Percentiles rank a stretch among this genome's conserved stretches.
Evolutionary conservation across 1,140 invertebrate genomes (phyloP).

Genomic region (Tetragnatha versicolor): DNA sequence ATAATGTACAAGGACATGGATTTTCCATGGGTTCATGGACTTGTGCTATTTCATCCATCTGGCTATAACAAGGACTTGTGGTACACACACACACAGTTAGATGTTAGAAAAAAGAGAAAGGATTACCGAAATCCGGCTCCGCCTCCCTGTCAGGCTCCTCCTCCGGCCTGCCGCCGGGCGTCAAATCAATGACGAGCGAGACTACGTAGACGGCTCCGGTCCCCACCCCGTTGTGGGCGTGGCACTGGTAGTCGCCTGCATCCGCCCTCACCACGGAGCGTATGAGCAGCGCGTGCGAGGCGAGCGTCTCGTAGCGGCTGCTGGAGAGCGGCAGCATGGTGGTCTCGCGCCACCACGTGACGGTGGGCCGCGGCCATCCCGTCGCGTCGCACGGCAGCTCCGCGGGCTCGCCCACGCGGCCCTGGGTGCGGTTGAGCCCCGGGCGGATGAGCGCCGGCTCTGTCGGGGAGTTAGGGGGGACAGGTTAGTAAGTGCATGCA

Average conservation of each 20-base stretch:
- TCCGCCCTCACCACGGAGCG: constrained; percentile 73
- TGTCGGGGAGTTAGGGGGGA: neutral
- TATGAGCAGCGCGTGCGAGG: constrained; percentile 78
- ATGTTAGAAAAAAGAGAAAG: no score
- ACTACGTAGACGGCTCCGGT: constrained; percentile 78
- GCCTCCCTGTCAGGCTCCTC: constrained; percentile 34
- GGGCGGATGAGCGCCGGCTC: constrained; percentile 55
- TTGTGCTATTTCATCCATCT: no score
- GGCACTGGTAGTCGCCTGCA: constrained; percentile 81
- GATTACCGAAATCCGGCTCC: neutral
- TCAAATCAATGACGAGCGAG: constrained; percentile 65
- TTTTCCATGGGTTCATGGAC: no score
- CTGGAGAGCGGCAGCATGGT: constrained; percentile 76
- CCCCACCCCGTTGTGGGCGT: constrained; percentile 83
- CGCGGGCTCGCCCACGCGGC: constrained; percentile 74
- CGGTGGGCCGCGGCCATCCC: constrained; percentile 79
- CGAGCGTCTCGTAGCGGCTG: constrained; percentile 75
- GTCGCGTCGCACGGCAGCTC: constrained; percentile 80
- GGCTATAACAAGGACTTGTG: no score
- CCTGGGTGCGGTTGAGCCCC: constrained; percentile 68
- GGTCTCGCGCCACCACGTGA: constrained; percentile 87
- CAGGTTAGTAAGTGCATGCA: constrained; percentile 7
- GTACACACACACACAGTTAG: no score
- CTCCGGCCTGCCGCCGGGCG: neutral
- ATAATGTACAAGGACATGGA: no score